These are phyloP conservation scores for Luperina nickerlii DNA, from an alignment of 2,888 invertebrate genomes.

Conservation along the genomic window DNA sequence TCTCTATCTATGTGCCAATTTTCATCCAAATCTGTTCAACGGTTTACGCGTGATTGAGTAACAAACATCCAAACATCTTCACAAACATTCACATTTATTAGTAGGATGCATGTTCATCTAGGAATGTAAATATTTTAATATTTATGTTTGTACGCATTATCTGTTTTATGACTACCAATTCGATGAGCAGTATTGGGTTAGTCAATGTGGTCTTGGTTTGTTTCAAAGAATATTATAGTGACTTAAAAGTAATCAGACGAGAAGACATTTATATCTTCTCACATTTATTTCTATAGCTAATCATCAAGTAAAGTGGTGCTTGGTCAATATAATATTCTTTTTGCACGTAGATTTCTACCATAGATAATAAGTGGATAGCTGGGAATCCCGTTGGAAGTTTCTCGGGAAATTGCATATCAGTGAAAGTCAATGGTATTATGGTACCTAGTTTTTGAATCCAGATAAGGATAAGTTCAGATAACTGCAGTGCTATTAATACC, in stretches of 20 bases:
- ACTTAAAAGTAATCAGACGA: background rate
- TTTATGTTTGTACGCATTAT: conserved; percentile 6
- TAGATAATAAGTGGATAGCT: background rate
- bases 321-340: conserved; percentile 13
- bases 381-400: background rate
- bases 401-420: conserved; percentile 28
- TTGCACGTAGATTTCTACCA: background rate
- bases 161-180: background rate
- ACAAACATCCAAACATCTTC: no score
- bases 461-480: conserved; percentile 29
- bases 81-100: no score
- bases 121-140: conserved; percentile 29
- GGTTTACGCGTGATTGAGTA: no score
- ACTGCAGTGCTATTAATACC: background rate
- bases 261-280: no score
- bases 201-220: background rate
- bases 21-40: no score
- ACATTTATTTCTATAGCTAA: no score
- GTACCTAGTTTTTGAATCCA: background rate
- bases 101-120: conserved; percentile 25
- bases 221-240: conserved; percentile 2
- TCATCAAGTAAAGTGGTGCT: background rate
- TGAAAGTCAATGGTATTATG: background rate
- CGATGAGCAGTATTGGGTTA: background rate
- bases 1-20: no score